Conservation (phyloP, 2,888 invertebrate genomes). For the Gortyna flavago region DNA sequence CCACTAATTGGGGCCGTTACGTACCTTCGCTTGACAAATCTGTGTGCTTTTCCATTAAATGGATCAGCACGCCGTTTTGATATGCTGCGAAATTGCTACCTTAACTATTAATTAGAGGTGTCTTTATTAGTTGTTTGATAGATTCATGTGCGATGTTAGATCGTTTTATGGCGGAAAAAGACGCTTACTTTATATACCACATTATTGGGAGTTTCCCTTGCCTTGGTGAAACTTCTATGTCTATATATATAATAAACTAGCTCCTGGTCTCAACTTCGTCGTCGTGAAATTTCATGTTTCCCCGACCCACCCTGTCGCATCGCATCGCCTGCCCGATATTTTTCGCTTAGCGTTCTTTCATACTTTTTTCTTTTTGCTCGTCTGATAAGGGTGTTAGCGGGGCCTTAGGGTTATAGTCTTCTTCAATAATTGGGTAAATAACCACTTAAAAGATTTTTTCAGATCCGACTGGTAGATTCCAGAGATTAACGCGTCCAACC, state of each 20-base stretch:
- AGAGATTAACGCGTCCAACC: too few relatives aligned
- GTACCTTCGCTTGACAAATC: slow-evolving; percentile 54
- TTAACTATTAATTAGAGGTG: slow-evolving; percentile 24
- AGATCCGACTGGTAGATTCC: too few relatives aligned
- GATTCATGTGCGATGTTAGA: not conserved
- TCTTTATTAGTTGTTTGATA: not conserved
- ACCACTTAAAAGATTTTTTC: too few relatives aligned
- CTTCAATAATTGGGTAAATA: too few relatives aligned
- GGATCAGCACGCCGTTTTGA: slow-evolving; percentile 50
- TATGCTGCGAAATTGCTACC: slow-evolving; percentile 30
- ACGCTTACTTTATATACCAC: not conserved
- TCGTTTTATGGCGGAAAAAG: not conserved
- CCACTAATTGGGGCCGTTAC: slow-evolving; percentile 57
- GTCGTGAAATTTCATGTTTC: too few relatives aligned
- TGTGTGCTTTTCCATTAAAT: slow-evolving; percentile 57
- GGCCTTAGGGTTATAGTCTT: too few relatives aligned
- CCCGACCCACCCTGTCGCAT: too few relatives aligned
- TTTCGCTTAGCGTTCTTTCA: too few relatives aligned
- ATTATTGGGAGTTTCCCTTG: not conserved
- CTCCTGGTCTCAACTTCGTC: too few relatives aligned
- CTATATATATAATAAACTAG: not conserved
- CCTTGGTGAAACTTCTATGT: not conserved
- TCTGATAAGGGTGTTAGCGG: too few relatives aligned
- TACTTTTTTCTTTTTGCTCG: too few relatives aligned
- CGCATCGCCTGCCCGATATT: too few relatives aligned